Conservation (phyloP, 2,113 vertebrate species). For the Heteronetta atricapilla region DNA sequence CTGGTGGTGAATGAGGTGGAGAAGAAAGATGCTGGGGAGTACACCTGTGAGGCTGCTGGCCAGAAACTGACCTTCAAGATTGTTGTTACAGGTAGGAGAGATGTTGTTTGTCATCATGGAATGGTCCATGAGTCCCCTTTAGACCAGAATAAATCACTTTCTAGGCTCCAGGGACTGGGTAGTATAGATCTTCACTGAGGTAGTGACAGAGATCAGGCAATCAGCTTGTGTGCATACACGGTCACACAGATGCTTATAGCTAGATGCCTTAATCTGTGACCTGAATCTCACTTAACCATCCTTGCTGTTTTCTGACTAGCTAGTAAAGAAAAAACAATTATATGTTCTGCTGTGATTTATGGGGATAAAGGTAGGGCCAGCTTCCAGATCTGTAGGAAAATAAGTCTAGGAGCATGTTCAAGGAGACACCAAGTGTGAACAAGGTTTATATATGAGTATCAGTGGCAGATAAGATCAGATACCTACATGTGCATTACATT, state of each 20-base stretch:
- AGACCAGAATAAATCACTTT: background rate
- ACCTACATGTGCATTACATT: accelerated
- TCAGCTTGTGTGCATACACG: accelerated
- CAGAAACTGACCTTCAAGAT: constrained; percentile 46
- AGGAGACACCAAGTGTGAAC: background rate
- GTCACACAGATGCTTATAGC: background rate
- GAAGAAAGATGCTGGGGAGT: constrained; percentile 81
- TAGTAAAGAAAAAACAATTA: no score
- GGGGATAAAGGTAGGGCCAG: background rate
- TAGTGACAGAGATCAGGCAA: background rate
- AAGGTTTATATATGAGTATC: accelerated
- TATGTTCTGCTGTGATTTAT: accelerated
- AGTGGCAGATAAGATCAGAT: background rate
- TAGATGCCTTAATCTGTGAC: background rate
- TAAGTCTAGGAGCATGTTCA: background rate
- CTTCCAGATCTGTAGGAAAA: background rate
- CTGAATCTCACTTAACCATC: no score
- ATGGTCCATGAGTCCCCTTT: accelerated
- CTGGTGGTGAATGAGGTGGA: constrained; percentile 81
- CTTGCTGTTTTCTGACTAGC: background rate
- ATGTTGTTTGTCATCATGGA: background rate
- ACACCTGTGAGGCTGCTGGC: constrained; percentile 76
- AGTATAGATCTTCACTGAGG: background rate
- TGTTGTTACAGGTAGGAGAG: background rate
- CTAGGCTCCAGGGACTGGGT: background rate